Evolutionary conservation across 2,113 vertebrate species (phyloP), one percentile per base, ranked within the genome.

Genomic region (Barnardius zonarius): DNA sequence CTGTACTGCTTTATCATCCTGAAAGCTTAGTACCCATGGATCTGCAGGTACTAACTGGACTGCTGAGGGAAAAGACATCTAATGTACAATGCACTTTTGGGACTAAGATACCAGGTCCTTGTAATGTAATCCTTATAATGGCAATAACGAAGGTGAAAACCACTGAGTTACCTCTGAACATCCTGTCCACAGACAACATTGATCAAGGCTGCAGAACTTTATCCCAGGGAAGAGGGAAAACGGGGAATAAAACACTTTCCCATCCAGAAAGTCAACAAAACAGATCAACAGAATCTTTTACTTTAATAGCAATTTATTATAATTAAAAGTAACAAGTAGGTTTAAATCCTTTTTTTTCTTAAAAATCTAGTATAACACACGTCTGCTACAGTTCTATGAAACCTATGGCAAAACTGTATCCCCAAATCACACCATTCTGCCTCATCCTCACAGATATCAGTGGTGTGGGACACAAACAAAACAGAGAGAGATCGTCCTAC

Each of bases 251-350:
- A 78, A n/a, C 17, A 54, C n/a, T 17, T 74, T 39, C 46, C 51
- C 7, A 86, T 4, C 10, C 31, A 74, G 28, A 67, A 41, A 54
- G 28, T 28, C 22, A 69, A 20, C 30, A 66, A 83, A 83, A 74
- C 10, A 63, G 73, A 83, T 46, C 35, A 86, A 61, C 28, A 77
- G 1, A 63, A 30, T 69, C 19, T 83, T 41, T 93, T 49, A 68
- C 41, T 93, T 91, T 75, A 96, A 85, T 69, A 94, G 77, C 77
- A 90, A 69, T 96, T 97, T 97, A 97, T 97, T 97, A 74, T 91
- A 24, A 57, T 89, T 92, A 95, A 88, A 94, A 95, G 83, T 95
- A 94, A 94, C 69, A 92, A 84, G 39, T 82, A 76, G 9, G 46
- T 94, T 96, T 86, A 90, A 95, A 92, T 91, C 30, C 11, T 74